Evolutionary conservation across 2,113 vertebrate species (phyloP).

Genomic region (Phaethon lepturus): DNA sequence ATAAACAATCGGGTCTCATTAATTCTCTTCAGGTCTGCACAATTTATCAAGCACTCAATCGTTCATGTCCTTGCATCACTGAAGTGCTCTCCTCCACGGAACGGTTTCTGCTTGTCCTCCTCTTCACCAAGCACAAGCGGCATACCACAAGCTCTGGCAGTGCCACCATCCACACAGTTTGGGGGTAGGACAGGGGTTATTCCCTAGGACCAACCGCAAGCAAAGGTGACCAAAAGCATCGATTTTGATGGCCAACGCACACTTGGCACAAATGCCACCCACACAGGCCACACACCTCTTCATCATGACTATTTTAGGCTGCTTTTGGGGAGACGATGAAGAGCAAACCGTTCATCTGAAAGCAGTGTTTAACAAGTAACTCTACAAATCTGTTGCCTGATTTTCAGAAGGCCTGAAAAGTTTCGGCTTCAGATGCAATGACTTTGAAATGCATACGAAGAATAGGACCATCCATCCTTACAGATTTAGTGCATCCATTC

Average conservation of each 20-base stretch:
- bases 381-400: not conserved
- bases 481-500: not conserved
- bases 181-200: too few relatives aligned
- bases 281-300: not conserved
- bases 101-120: not conserved
- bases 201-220: not conserved
- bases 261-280: not conserved
- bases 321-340: not conserved
- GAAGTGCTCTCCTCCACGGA: not conserved
- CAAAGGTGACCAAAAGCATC: not conserved
- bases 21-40: not conserved
- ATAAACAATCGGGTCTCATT: not conserved
- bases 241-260: not conserved
- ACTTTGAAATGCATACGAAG: not conserved
- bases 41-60: not conserved
- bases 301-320: not conserved
- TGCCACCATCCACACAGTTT: rapidly evolving
- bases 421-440: not conserved
- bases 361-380: not conserved
- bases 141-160: not conserved
- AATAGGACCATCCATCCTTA: not conserved
- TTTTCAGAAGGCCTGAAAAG: not conserved
- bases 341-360: not conserved
- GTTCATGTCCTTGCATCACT: not conserved
- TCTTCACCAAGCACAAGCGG: not conserved